These are phyloP conservation scores for Dryomyza anilis DNA, from an alignment of 2,888 invertebrate species.

Conservation along the genomic window DNA sequence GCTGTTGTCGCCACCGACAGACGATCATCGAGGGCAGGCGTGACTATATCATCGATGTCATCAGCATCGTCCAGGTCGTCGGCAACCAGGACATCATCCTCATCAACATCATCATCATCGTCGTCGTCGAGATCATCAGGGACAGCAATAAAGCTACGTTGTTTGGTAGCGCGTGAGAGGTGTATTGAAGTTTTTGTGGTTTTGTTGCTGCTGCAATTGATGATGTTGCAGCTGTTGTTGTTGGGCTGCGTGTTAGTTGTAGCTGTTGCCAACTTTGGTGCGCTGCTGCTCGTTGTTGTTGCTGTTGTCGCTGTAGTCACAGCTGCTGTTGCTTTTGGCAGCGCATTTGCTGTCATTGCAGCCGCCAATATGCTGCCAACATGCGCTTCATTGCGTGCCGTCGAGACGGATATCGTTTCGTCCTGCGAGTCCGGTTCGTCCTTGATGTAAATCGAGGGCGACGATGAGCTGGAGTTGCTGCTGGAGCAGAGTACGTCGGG, in stretches of 20 bases:
- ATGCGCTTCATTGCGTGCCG: slow-evolving; percentile 21
- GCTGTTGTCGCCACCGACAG: slow-evolving; percentile 13
- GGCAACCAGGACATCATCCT: slow-evolving; percentile 43
- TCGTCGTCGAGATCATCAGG: slow-evolving; percentile 25
- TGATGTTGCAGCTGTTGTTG: slow-evolving; percentile 17
- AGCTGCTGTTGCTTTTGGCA: slow-evolving; percentile 6
- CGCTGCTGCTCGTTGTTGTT: not conserved
- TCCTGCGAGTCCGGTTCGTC: slow-evolving; percentile 51
- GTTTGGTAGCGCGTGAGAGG: slow-evolving; percentile 23
- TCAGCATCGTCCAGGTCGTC: slow-evolving; percentile 32
- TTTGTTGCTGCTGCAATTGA: slow-evolving; percentile 15
- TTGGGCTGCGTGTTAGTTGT: not conserved
- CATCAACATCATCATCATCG: slow-evolving; percentile 43
- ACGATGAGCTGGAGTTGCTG: slow-evolving; percentile 49
- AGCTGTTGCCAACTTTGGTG: slow-evolving; percentile 13
- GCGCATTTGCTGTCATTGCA: slow-evolving; percentile 13
- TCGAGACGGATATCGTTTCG: slow-evolving; percentile 38
- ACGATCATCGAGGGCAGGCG: slow-evolving; percentile 1
- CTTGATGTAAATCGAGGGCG: slow-evolving; percentile 57
- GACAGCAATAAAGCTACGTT: not conserved
- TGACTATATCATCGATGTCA: slow-evolving; percentile 27
- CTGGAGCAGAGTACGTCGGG: slow-evolving; percentile 18
- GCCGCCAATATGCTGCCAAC: slow-evolving; percentile 3
- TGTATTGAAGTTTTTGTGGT: slow-evolving; percentile 13
- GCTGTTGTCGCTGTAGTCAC: not conserved